Base-by-base conservation (phyloP, 2,113 vertebrate genomes). In the Ornithorhynchus anatinus region DNA sequence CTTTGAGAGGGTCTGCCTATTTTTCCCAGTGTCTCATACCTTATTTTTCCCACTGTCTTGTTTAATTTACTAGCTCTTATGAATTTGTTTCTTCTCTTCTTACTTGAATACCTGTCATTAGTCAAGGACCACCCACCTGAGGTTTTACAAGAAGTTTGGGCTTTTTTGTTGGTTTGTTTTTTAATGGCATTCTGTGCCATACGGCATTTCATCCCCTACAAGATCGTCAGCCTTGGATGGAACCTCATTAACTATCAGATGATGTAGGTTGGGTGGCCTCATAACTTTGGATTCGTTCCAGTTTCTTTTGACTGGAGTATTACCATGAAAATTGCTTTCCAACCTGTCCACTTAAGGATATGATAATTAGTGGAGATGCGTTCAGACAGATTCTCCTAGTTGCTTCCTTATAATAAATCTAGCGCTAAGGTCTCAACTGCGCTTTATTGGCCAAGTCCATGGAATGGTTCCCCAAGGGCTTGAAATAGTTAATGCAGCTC, bases 321-420 rank as follows among this genome's bases (percentile, higher is more conserved):
- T 60, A 0, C 58, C 17, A 60, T 25, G 39, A 47, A 75, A 62
- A 74, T 35, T 62, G 39, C 48, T 25, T 16, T 33, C 4, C 1
- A 27, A 23, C 33, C 65, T 72, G 69, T 59, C 58, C 60, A 43
- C 9, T 52, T 52, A 69, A 38, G 53, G 66, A 25, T 65, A 52
- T 14, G 9, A 40, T 62, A 74, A 80, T 86, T 81, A 84, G 65
- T 81, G 79, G 53, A 62, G 67, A 73, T 75, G 75, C 69, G n/a
- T n/a, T n/a, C n/a, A n/a, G n/a, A n/a, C n/a, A n/a, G n/a, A n/a
- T n/a, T n/a, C n/a, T n/a, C n/a, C n/a, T n/a, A n/a, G n/a, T n/a
- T n/a, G n/a, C n/a, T n/a, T n/a, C n/a, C n/a, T n/a, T n/a, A n/a
- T n/a, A n/a, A n/a, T n/a, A n/a, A n/a, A n/a, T n/a, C n/a, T n/a